These are phyloP conservation scores for Diglossa cyanea DNA, from an alignment of 2,797 vertebrate species.

Conservation along the genomic window DNA sequence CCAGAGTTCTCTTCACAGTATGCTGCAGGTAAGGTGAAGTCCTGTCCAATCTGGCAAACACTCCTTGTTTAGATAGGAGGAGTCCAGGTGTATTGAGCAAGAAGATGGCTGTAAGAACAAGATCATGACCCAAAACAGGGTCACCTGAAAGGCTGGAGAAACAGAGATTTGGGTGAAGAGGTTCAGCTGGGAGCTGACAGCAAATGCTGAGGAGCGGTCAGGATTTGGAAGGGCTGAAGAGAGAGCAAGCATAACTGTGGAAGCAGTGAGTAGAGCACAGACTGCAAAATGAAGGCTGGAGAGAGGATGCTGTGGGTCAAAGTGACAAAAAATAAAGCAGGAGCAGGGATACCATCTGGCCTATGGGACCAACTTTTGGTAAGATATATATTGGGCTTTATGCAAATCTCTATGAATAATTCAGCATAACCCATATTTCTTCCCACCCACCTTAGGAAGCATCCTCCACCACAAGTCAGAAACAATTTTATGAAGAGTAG, in stretches of 20 bases:
- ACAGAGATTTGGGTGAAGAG: not conserved
- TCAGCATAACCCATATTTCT: not conserved
- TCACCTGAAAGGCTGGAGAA: not conserved
- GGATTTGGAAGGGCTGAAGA: not conserved
- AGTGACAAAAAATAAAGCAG: not conserved
- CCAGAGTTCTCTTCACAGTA: not conserved
- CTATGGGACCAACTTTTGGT: not conserved
- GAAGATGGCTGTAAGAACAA: not conserved
- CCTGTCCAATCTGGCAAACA: fast-evolving
- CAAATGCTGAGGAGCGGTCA: not conserved
- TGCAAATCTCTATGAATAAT: not conserved
- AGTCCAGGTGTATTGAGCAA: not conserved
- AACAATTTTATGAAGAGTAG: not conserved
- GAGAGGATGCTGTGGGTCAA: not conserved
- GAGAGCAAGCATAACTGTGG: not conserved
- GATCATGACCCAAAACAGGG: not conserved
- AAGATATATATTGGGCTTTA: not conserved
- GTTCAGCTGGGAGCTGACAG: not conserved
- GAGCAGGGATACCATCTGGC: not conserved
- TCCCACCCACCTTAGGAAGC: not conserved
- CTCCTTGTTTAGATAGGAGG: not conserved
- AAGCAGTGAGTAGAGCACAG: not conserved
- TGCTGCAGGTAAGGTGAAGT: not conserved
- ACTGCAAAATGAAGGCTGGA: not conserved
- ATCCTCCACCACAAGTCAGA: not conserved